phyloP scores from a whole-genome alignment of 2,888 invertebrate genomes.

The Caenorhabditis sp. region DNA sequence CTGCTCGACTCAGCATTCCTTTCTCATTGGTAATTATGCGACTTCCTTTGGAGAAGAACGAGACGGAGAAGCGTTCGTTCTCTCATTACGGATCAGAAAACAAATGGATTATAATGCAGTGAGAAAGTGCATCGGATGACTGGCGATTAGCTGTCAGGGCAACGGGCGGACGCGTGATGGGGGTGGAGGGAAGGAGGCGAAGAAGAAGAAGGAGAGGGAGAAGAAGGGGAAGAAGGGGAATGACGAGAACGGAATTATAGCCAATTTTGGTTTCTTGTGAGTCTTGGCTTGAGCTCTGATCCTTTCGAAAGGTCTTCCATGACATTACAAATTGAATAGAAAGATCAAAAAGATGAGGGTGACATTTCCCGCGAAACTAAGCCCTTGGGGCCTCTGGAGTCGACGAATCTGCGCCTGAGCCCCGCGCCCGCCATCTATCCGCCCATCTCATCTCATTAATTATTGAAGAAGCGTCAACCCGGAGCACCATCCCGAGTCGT shows the following conservation, averaged over 20 bases:
- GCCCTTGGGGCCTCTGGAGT: neutral
- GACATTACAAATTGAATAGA: neutral
- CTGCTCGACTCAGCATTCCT: neutral
- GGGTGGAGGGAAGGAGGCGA: neutral
- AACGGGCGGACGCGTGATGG: conserved; percentile 7
- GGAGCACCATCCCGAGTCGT: conserved; percentile 33
- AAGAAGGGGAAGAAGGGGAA: too few species aligned
- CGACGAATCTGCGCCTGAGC: conserved; percentile 9
- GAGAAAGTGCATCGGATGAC: conserved; percentile 8
- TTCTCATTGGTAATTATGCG: neutral
- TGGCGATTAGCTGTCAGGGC: conserved; percentile 30
- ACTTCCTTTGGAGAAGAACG: neutral
- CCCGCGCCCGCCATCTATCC: conserved; percentile 3
- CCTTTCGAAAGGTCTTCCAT: too few species aligned
- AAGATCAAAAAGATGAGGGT: conserved; percentile 4
- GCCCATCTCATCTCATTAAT: conserved; percentile 54
- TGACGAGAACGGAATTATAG: neutral
- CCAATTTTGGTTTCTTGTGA: too few species aligned
- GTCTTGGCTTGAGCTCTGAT: too few species aligned
- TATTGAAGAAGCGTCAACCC: conserved; percentile 43
- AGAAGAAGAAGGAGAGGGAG: too few species aligned
- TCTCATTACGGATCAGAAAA: conserved; percentile 1
- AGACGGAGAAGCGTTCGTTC: neutral
- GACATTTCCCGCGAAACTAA: neutral
- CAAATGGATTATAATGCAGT: neutral